A percentile compares a stretch with the other conserved stretches of the same genome.
phyloP scores from a whole-genome alignment of 2,797 vertebrate genomes.

The Parotocinclus haroldoi region DNA sequence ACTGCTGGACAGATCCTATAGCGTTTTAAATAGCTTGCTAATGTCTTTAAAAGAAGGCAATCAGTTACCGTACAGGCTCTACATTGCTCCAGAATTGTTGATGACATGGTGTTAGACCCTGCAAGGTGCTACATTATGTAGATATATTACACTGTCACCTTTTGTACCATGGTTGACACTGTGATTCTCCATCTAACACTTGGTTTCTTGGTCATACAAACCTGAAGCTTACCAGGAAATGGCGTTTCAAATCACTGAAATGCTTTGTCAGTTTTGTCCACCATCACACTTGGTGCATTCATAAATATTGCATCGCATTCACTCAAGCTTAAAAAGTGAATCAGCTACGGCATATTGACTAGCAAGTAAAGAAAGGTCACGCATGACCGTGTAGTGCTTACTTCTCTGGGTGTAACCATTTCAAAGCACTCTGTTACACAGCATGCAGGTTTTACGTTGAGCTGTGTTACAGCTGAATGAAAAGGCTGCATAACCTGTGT shows the following conservation, averaged over 20 bases:
- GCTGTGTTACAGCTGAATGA: constrained; percentile 5
- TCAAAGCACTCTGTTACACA: not conserved
- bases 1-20: too few relatives aligned
- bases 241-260: constrained; percentile 2
- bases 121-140: too few relatives aligned
- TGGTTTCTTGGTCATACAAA: not conserved
- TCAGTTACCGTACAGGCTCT: too few relatives aligned
- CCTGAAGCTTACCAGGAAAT: not conserved
- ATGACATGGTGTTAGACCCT: too few relatives aligned
- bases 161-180: too few relatives aligned
- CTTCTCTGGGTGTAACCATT: not conserved
- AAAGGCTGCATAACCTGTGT: constrained; percentile 19
- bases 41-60: too few relatives aligned
- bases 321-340: constrained; percentile 7
- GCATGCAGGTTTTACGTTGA: not conserved
- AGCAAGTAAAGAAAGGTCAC: constrained; percentile 2
- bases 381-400: not conserved
- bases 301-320: constrained; percentile 4
- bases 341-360: constrained; percentile 4
- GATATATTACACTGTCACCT: too few relatives aligned
- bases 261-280: not conserved
- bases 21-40: too few relatives aligned
- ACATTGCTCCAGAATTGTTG: too few relatives aligned
- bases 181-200: too few relatives aligned
- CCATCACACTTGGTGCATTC: not conserved